These are phyloP conservation scores for Latrodectus hesperus DNA, from an alignment of 2,888 invertebrate genomes.

Conservation along the genomic window DNA sequence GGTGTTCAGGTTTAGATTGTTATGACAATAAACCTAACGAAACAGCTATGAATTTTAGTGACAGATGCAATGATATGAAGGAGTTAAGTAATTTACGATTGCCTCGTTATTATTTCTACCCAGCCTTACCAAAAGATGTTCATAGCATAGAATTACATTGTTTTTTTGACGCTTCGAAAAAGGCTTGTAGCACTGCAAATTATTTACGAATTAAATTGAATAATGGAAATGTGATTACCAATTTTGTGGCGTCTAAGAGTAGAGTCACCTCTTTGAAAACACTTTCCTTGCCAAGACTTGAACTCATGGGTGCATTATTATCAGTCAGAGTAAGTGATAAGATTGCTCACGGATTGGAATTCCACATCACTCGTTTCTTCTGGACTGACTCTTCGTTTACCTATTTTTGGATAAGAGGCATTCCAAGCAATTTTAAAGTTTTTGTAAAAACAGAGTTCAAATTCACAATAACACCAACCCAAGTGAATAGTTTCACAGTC, in stretches of 20 bases:
- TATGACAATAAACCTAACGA: background rate
- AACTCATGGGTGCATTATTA: constrained; percentile 6
- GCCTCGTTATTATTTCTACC: background rate
- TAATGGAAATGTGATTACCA: background rate
- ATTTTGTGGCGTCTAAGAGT: background rate
- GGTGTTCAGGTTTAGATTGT: background rate
- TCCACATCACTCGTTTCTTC: background rate
- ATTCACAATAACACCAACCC: background rate
- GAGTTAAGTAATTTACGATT: too few species aligned
- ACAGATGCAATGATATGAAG: too few species aligned
- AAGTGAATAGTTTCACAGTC: constrained; percentile 3
- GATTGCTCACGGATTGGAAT: background rate
- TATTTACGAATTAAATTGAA: background rate
- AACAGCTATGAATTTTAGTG: too few species aligned
- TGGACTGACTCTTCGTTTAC: constrained; percentile 13
- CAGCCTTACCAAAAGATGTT: too few species aligned
- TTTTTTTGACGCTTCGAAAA: too few species aligned
- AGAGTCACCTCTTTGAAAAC: background rate
- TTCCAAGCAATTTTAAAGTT: background rate
- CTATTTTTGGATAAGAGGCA: constrained; percentile 10
- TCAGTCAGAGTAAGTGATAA: background rate
- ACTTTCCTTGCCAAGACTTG: background rate
- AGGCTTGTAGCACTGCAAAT: background rate
- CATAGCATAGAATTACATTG: too few species aligned
- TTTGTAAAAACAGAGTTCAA: background rate